A percentile compares a stretch with the other conserved stretches of the same genome.
These are phyloP conservation scores for Drosophila nikananu DNA, from an alignment of 1,140 invertebrate species.

Conservation along the genomic window DNA sequence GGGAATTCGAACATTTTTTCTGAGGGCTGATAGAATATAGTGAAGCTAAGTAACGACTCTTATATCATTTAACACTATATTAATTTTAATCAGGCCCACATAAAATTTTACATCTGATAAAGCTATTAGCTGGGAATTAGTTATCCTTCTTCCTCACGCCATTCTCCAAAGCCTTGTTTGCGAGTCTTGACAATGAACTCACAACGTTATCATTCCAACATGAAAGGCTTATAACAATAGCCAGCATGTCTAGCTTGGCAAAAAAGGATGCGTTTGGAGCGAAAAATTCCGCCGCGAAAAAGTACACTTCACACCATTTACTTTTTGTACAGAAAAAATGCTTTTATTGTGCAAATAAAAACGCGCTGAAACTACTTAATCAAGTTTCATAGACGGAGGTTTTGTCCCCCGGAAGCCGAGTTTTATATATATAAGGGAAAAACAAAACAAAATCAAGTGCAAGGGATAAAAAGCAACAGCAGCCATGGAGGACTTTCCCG, in stretches of 20 bases:
- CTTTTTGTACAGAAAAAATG: conserved; percentile 44
- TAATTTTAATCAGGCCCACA: not conserved
- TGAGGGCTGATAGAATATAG: too few relatives aligned
- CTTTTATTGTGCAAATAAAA: conserved; percentile 83
- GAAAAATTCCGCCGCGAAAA: conserved; percentile 1
- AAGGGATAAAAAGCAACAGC: conserved; percentile 50
- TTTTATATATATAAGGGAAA: conserved; percentile 55
- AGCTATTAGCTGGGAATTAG: conserved; percentile 2
- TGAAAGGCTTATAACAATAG: conserved; percentile 62
- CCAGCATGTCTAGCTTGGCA: conserved; percentile 63
- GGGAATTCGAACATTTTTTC: not conserved
- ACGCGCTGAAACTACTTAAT: conserved; percentile 81
- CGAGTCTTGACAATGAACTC: conserved; percentile 71
- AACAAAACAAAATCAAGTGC: conserved; percentile 52
- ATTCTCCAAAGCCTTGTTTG: conserved; percentile 62
- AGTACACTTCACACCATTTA: conserved; percentile 34
- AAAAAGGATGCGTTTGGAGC: conserved; percentile 14
- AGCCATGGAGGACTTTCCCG: conserved; percentile 57
- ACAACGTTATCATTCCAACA: conserved; percentile 71
- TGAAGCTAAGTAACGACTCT: too few relatives aligned
- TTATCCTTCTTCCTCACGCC: not conserved
- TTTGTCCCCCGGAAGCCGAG: conserved; percentile 42
- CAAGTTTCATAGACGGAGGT: conserved; percentile 59
- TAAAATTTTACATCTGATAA: conserved; percentile 1
- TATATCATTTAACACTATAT: not conserved